These are phyloP conservation scores for Poeciliopsis infans DNA, from an alignment of 2,797 vertebrate genomes.

Conservation along the genomic window DNA sequence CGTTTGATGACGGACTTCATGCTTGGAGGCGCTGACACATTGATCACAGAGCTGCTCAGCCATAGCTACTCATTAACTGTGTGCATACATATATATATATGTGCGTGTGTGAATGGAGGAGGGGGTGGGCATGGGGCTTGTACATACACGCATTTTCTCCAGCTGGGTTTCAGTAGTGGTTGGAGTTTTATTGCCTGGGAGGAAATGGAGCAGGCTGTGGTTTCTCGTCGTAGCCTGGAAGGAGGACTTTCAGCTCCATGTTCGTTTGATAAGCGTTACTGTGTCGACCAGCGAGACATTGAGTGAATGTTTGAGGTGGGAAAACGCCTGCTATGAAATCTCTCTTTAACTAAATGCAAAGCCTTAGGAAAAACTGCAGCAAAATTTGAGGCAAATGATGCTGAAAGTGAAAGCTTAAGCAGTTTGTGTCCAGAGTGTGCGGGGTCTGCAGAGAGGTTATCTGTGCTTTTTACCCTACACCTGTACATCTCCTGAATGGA, in stretches of 20 bases:
- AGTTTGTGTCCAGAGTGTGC: not conserved
- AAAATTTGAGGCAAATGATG: not conserved
- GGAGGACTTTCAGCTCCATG: not conserved
- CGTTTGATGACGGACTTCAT: slow-evolving; percentile 51
- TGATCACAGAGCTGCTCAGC: slow-evolving; percentile 62
- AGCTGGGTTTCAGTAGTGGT: slow-evolving; percentile 31
- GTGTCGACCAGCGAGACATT: not conserved
- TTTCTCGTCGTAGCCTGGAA: slow-evolving; percentile 42
- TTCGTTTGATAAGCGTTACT: not conserved
- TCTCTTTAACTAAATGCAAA: not conserved
- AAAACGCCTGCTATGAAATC: not conserved
- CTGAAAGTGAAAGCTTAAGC: not conserved
- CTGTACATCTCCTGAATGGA: not conserved
- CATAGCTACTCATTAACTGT: slow-evolving; percentile 58
- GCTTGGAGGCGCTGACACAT: slow-evolving; percentile 48
- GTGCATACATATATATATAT: slow-evolving; percentile 27
- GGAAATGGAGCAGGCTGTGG: slow-evolving; percentile 32
- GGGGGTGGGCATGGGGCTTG: slow-evolving; percentile 41
- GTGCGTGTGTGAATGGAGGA: slow-evolving; percentile 28
- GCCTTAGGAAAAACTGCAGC: not conserved
- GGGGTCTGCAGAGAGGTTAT: not conserved
- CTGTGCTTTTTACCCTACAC: not conserved
- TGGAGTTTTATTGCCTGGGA: slow-evolving; percentile 49
- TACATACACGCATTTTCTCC: slow-evolving; percentile 39
- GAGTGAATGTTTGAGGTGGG: not conserved